Conservation (phyloP, 2,797 vertebrate species). For the Uromys caudimaculatus region DNA sequence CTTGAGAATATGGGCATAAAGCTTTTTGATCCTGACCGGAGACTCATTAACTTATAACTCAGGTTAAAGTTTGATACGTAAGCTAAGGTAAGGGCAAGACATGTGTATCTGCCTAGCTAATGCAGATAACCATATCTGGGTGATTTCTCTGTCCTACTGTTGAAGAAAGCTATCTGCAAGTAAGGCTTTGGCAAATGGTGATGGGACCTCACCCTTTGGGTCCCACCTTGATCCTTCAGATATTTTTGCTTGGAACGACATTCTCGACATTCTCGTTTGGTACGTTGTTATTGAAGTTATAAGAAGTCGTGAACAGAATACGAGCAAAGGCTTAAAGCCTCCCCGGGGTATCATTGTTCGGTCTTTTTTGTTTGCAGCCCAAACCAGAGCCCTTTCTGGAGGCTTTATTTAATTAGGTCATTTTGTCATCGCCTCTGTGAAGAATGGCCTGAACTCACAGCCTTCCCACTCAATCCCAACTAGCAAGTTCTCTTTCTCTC, state of each 20-base stretch:
- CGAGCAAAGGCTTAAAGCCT: neutral
- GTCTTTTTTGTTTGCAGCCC: neutral
- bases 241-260: neutral
- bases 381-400: slow-evolving; percentile 1
- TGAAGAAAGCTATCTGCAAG: neutral
- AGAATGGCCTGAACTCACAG: neutral
- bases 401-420: slow-evolving; percentile 20
- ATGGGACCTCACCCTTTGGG: neutral
- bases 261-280: neutral
- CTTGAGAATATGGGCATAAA: neutral
- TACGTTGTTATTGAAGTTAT: slow-evolving; percentile 35
- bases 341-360: slow-evolving; percentile 5
- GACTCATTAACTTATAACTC: slow-evolving; percentile 4
- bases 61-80: slow-evolving; percentile 2
- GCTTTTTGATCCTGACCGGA: slow-evolving; percentile 38
- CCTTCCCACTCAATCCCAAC: no score
- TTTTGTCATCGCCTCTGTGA: neutral
- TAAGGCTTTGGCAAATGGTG: neutral
- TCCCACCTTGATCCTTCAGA: neutral
- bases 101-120: neutral
- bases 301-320: slow-evolving; percentile 30
- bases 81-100: neutral
- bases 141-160: neutral
- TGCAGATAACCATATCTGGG: neutral
- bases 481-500: neutral